Percentiles rank a stretch among this genome's conserved stretches.
These are phyloP conservation scores for Platorchestia sp. DNA, from an alignment of 1,140 invertebrate genomes.

Conservation along the genomic window DNA sequence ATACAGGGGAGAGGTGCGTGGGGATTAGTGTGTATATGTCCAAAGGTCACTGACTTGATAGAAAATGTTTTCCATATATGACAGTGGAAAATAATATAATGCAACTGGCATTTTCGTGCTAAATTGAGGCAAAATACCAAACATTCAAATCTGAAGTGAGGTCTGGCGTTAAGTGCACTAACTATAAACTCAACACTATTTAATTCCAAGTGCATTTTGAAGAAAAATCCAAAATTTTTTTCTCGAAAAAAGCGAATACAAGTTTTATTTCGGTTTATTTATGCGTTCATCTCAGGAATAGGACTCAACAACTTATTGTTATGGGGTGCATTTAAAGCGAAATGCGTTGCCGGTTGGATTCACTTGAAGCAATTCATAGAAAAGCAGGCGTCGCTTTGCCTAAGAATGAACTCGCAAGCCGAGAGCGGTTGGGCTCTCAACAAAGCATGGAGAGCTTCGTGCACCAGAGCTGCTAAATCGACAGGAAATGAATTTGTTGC, in stretches of 20 bases:
- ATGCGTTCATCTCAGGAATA: neutral
- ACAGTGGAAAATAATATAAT: no score
- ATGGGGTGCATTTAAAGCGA: neutral
- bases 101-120: no score
- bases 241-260: neutral
- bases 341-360: neutral
- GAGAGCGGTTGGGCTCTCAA: neutral
- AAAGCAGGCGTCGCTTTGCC: neutral
- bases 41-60: no score
- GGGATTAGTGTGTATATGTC: no score
- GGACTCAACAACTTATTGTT: neutral
- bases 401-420: neutral
- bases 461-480: neutral
- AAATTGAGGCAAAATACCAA: no score
- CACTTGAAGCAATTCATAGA: neutral
- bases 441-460: neutral
- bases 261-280: neutral
- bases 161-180: no score
- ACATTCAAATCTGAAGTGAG: no score
- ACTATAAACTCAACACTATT: no score
- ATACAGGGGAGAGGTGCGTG: no score
- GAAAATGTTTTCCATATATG: no score
- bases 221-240: neutral
- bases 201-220: neutral
- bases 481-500: conserved; percentile 1